Percentiles rank a stretch among this genome's conserved stretches.
Conservation (phyloP, 2,888 invertebrate species). For the Drosophila ezoana region DNA sequence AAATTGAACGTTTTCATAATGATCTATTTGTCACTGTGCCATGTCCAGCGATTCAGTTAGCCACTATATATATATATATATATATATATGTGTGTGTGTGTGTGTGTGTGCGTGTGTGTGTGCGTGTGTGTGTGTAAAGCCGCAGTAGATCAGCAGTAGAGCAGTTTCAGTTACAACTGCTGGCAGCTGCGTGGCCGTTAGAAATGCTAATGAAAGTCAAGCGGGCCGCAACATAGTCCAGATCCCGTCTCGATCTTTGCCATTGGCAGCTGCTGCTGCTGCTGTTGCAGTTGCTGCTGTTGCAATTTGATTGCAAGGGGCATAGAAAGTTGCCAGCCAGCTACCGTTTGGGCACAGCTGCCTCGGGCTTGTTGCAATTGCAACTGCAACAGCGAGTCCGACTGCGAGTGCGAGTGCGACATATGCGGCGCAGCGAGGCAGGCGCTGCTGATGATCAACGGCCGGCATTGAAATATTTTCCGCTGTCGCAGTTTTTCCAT, state of each 20-base stretch:
- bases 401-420: slow-evolving; percentile 35
- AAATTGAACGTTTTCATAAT: slow-evolving; percentile 1
- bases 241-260: slow-evolving; percentile 42
- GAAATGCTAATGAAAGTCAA: slow-evolving; percentile 81
- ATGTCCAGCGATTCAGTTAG: slow-evolving; percentile 38
- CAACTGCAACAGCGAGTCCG: slow-evolving; percentile 22
- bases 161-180: slow-evolving; percentile 46
- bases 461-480: slow-evolving; percentile 55
- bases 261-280: slow-evolving; percentile 52
- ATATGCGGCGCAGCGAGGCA: slow-evolving; percentile 58
- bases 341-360: slow-evolving; percentile 74
- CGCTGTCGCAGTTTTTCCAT: slow-evolving; percentile 49
- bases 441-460: slow-evolving; percentile 28
- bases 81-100: neutral
- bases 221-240: slow-evolving; percentile 44
- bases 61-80: neutral
- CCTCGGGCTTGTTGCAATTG: slow-evolving; percentile 33
- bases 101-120: slow-evolving; percentile 12
- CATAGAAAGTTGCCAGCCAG: slow-evolving; percentile 77
- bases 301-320: slow-evolving; percentile 75
- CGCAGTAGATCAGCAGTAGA: slow-evolving; percentile 48
- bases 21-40: slow-evolving; percentile 41
- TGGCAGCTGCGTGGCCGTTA: slow-evolving; percentile 80
- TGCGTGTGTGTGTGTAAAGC: slow-evolving; percentile 34
- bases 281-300: slow-evolving; percentile 28